Base-by-base conservation (phyloP, 2,888 invertebrate species). In the Coelopa pilipes region DNA sequence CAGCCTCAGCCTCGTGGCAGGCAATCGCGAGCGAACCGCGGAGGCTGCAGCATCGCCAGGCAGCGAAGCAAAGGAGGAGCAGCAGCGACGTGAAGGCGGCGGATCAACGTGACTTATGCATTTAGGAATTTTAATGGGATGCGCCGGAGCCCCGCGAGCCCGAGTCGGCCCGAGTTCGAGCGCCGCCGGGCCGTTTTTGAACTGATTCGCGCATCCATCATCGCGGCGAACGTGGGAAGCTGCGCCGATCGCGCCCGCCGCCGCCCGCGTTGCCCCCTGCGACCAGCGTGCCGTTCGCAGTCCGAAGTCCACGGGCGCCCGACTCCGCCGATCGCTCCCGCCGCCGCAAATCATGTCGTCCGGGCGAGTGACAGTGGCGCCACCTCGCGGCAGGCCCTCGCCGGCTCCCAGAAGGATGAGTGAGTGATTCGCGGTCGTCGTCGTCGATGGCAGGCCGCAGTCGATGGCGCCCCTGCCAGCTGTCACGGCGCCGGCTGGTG, bases 81-180 rank as follows among this genome's bases (percentile, higher is more conserved):
- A 34, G 7, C 34, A 34, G 7, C 34, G 7, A 4, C 34, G 34
- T 34, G 34, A 4, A 4, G 34, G 2, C 7, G 34, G 34, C 4
- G 34, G 2, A 70, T 53, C 46, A 71, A 50, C 71, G 63, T 71
- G 71, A 62, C 62, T 71, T 71, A 45, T 71, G 62, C 63, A 24
- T 45, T 71, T 9, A 53, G 17, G 71, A 71, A 71, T 71, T 71
- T 71, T 65, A 63, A 65, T 71, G 71, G 55, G 63, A 55, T 71
- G 60, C 49, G 34, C 10, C 13, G 60, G 34, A 21, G 24, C 60
- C 53, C 13, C 49, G 49, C 49, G 10, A 49, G 49, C 49, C 10
- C 49, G 10, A 49, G 10, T 49, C 10, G 49, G 49, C 34, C 7
- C 34, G 34, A 34, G 34, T 34, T 34, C 34, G 34, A 34, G 34